A percentile compares a stretch with the other conserved stretches of the same genome.
Conservation (phyloP, 2,888 invertebrate genomes). For the Xestobium rufovillosum region DNA sequence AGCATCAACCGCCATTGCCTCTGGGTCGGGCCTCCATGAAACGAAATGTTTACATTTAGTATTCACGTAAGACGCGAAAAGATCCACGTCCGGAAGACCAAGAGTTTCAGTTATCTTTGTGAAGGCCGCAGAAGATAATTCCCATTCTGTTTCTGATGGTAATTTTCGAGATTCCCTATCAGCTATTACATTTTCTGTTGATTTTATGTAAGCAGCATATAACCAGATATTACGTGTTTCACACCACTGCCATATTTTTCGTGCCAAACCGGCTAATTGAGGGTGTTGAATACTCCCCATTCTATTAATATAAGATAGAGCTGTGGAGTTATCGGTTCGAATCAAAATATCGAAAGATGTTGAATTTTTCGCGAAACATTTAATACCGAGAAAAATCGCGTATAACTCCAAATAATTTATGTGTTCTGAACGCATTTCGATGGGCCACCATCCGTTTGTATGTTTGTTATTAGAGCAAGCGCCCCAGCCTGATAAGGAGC, state of each 20-base stretch:
- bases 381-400: too few species aligned
- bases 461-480: background rate
- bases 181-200: constrained; percentile 9
- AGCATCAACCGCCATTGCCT: too few species aligned
- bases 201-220: constrained; percentile 9
- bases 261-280: background rate
- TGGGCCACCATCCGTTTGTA: constrained; percentile 5
- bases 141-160: constrained; percentile 16
- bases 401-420: too few species aligned
- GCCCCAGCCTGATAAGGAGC: background rate
- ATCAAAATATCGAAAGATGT: background rate
- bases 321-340: constrained; percentile 1
- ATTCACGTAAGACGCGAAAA: constrained; percentile 17
- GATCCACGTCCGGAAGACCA: constrained; percentile 13
- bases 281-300: constrained; percentile 2
- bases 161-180: constrained; percentile 10
- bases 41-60: constrained; percentile 17
- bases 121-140: constrained; percentile 10
- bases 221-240: constrained; percentile 9
- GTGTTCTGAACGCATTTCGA: too few species aligned
- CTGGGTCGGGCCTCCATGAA: too few species aligned
- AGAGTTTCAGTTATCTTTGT: constrained; percentile 9
- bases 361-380: constrained; percentile 1
- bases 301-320: background rate
- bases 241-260: constrained; percentile 2